These are phyloP conservation scores for Zaprionus inermis DNA, from an alignment of 1,140 invertebrate species.

Conservation along the genomic window DNA sequence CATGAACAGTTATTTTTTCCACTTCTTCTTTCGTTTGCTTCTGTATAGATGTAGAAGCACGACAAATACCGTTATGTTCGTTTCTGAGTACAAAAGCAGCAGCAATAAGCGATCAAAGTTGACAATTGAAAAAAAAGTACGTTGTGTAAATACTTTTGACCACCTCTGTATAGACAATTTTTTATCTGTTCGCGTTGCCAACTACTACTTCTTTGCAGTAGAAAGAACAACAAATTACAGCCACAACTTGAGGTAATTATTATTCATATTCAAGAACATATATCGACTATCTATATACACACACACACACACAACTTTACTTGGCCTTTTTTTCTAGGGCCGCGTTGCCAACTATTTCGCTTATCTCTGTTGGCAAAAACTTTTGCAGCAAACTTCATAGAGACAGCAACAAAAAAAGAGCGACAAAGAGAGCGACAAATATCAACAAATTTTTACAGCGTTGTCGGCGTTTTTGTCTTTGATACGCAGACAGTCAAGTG, in stretches of 20 bases:
- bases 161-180: no score
- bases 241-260: conserved; percentile 46
- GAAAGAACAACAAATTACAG: conserved; percentile 32
- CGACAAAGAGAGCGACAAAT: conserved; percentile 29
- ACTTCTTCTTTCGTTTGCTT: no score
- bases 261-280: conserved; percentile 42
- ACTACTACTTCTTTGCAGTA: neutral
- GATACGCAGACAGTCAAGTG: conserved; percentile 33
- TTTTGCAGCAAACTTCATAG: conserved; percentile 33
- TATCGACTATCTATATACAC: neutral
- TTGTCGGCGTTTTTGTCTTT: conserved; percentile 48
- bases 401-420: neutral
- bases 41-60: no score
- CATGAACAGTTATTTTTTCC: no score
- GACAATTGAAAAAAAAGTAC: no score
- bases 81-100: no score
- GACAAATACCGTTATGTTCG: no score
- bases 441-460: conserved; percentile 54
- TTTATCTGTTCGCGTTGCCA: no score
- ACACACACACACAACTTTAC: neutral
- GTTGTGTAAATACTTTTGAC: no score
- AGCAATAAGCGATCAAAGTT: no score
- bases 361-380: conserved; percentile 44
- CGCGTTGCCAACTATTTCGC: conserved; percentile 49
- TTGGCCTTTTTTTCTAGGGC: neutral